These are phyloP conservation scores for Lates calcarifer DNA, from an alignment of 2,113 vertebrate genomes.

Conservation along the genomic window DNA sequence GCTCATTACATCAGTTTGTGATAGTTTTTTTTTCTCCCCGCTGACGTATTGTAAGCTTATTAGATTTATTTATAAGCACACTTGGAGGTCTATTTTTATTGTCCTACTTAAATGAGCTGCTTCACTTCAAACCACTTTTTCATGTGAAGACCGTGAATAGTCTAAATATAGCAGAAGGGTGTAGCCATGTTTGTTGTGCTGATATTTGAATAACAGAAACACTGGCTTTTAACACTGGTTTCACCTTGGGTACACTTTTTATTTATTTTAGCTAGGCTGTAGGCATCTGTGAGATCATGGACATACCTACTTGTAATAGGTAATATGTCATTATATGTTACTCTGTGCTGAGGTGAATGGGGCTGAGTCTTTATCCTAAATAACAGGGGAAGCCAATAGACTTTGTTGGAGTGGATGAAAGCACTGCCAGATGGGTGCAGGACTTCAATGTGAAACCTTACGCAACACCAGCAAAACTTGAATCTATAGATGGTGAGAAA, in stretches of 20 bases:
- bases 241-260: neutral
- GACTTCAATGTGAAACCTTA: slow-evolving; percentile 94
- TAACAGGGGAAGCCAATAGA: slow-evolving; percentile 92
- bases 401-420: slow-evolving; percentile 90
- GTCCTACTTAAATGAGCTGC: too few species aligned
- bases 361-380: neutral
- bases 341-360: neutral
- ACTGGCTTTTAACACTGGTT: neutral
- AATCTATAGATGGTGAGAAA: slow-evolving; percentile 87
- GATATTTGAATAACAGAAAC: too few species aligned
- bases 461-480: slow-evolving; percentile 92
- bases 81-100: too few species aligned
- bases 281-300: neutral
- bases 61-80: too few species aligned
- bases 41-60: too few species aligned
- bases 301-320: neutral
- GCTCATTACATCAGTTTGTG: too few species aligned
- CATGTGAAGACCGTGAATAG: too few species aligned
- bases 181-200: neutral
- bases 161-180: neutral
- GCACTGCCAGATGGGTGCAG: slow-evolving; percentile 93
- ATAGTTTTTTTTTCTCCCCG: too few species aligned
- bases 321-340: too few species aligned
- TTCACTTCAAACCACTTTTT: too few species aligned
- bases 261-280: neutral